Evolutionary conservation across 2,113 vertebrate species (phyloP), one percentile per base, ranked within the genome.

Genomic region (Gnathonemus echidnorhynchus): DNA sequence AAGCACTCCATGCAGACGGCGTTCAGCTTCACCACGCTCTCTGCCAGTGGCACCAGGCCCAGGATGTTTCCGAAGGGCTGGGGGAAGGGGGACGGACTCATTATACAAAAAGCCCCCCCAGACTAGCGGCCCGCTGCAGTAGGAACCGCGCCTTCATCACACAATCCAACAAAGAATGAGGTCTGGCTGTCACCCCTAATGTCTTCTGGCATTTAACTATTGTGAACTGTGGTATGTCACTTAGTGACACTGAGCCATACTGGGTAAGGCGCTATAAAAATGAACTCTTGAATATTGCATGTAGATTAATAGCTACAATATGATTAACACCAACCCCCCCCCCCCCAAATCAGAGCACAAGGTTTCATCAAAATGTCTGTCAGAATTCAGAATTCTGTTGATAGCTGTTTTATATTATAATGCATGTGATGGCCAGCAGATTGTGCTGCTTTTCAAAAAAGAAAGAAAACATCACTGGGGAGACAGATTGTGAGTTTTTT

Each of bases 1-100:
- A 96, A 99, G 93, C 98, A 99, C 93, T 97, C 96, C 98, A 99
- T 99, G 93, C 98, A 99, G 92, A 99, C 98, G 0, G 98, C 98
- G 0, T 97, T 97, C 90, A 99, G 97, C 95, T 99, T 99, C 92
- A 99, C 98, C 84, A 99, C 98, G 0, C 97, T 99, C 94, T 99
- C 98, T 0, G 98, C 98, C 89, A 99, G 94, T 0, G 98, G 98
- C 31, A 99, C 95, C 62, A 99, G 96, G 93, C 96, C 97, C 93
- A 99, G 94, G 93, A 99, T 98, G 93, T 91, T 96, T 21, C 98
- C 98, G 0, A 99, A 99, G 0, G 98, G 93, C 98, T 98, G 19
- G n/a, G 62, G 58, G 62, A 27, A 13, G 62, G n/a, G n/a, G 3
- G n/a, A 5, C 19, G 1, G 53, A 56, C 62, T 31, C 62, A 13